phyloP scores from a whole-genome alignment of 2,113 vertebrate genomes.

The Notothenia coriiceps region DNA sequence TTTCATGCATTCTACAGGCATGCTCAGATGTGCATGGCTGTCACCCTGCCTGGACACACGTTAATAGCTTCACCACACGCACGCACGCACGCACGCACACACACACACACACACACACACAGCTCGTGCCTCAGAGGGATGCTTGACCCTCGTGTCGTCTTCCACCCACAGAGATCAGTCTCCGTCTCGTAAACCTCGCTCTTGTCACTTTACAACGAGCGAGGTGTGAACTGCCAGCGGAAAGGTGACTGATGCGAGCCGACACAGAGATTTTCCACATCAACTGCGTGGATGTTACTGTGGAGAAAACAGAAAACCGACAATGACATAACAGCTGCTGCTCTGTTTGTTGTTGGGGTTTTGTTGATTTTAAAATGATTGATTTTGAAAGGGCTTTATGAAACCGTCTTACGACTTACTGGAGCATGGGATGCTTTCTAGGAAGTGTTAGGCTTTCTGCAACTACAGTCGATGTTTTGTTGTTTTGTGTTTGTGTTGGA shows the following conservation, averaged over 20 bases:
- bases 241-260: slow-evolving; percentile 34
- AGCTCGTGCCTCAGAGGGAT: slow-evolving; percentile 6
- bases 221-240: slow-evolving; percentile 40
- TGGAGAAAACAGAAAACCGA: slow-evolving; percentile 2
- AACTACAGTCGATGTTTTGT: neutral
- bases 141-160: slow-evolving; percentile 49
- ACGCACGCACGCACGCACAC: slow-evolving; percentile 12
- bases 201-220: slow-evolving; percentile 32
- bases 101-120: neutral
- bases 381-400: neutral
- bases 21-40: too few species aligned
- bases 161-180: slow-evolving; percentile 34
- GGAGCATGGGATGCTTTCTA: neutral
- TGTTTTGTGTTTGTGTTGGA: too few species aligned
- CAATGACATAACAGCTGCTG: slow-evolving; percentile 10
- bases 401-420: neutral
- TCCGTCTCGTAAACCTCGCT: slow-evolving; percentile 30
- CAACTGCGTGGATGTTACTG: slow-evolving; percentile 3
- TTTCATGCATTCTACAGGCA: slow-evolving; percentile 38
- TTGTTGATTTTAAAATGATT: neutral
- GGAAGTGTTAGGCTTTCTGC: neutral
- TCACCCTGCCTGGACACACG: too few species aligned
- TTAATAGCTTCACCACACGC: too few species aligned
- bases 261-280: slow-evolving; percentile 3
- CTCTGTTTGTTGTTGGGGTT: neutral